Base-by-base conservation (phyloP, 2,113 vertebrate genomes). In the Clarias batrachus region DNA sequence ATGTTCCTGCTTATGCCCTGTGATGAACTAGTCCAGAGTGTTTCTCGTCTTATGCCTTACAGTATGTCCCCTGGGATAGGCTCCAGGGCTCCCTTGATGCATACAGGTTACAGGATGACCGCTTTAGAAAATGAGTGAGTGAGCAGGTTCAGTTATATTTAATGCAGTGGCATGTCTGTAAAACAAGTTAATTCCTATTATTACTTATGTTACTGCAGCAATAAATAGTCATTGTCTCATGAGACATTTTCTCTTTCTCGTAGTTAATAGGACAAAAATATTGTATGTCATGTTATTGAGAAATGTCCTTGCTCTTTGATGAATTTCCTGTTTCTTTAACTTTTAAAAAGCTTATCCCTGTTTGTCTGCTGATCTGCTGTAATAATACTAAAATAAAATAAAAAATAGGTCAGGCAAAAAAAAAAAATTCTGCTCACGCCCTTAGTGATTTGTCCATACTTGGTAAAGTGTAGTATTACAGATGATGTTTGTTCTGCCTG, bases 181-280 rank as follows among this genome's bases (percentile, higher is more conserved):
- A 76, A 13, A 48, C 68, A 37, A 73, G 70, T 73, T 73, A 73
- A 37, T 73, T 73, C 70, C 16, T 48, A 41, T 74, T 74, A 52
- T 74, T 37, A 11, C 37, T 73, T 48, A 19, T 3, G 25, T 71
- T 71, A 17, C 16, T 21, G 30, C 17, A 37, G 30, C 9, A 17
- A 37, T 4, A 73, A 73, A 21, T 2, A 4, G 37, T 74, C 7
- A 4, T 74, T 52, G 3, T 4, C 2, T 74, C 21, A 74, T 3
- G 19, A 12, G 70, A 1, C 3, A 9, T 74, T 74, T 74, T 23
- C 9, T 21, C 33, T 73, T 73, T 74, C 21, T 25, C 25, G 19
- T 74, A 25, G 2, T 48, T 52, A 73, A 37, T 3, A 70, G 16
- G 68, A 23, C 7, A 41, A 41, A 48, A 73, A 11, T 41, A 21